Percentiles rank a stretch among this genome's conserved stretches.
phyloP scores from a whole-genome alignment of 2,888 invertebrate genomes.

The Bhutanitis thaidina region DNA sequence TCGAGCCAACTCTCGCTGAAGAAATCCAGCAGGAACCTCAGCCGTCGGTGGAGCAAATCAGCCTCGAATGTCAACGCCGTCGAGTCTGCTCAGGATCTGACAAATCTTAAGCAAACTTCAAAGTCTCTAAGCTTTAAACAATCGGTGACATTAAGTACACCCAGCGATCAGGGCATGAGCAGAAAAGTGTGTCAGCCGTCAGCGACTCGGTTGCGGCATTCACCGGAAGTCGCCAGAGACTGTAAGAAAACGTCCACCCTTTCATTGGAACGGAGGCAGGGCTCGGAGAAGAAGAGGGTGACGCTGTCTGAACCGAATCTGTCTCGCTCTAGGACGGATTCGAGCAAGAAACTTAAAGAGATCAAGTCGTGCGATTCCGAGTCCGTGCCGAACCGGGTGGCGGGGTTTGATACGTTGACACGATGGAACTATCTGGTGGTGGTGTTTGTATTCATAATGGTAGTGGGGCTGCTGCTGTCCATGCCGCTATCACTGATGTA shows the following conservation, averaged over 20 bases:
- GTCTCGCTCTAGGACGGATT: background rate
- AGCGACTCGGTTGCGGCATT: background rate
- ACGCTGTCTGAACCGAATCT: slow-evolving; percentile 4
- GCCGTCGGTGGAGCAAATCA: slow-evolving; percentile 29
- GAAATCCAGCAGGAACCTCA: slow-evolving; percentile 10
- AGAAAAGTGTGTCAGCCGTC: background rate
- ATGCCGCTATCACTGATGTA: slow-evolving; percentile 35
- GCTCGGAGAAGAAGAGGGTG: background rate
- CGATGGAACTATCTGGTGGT: slow-evolving; percentile 33
- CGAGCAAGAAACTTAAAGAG: background rate
- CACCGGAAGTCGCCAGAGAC: background rate
- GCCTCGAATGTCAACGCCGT: slow-evolving; percentile 10
- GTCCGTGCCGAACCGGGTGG: slow-evolving; percentile 22
- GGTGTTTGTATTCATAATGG: slow-evolving; percentile 34
- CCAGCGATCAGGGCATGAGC: background rate
- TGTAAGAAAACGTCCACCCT: background rate
- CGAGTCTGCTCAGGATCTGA: background rate
- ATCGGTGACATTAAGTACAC: background rate
- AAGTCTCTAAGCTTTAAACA: slow-evolving; percentile 15
- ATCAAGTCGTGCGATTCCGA: slow-evolving; percentile 17
- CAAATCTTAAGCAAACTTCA: background rate
- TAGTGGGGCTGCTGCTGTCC: slow-evolving; percentile 38
- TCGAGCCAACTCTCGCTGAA: background rate
- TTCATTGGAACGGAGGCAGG: background rate
- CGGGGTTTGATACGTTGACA: background rate